Conservation (phyloP, 1,140 invertebrate species). For the Dinothrombium tinctorium region DNA sequence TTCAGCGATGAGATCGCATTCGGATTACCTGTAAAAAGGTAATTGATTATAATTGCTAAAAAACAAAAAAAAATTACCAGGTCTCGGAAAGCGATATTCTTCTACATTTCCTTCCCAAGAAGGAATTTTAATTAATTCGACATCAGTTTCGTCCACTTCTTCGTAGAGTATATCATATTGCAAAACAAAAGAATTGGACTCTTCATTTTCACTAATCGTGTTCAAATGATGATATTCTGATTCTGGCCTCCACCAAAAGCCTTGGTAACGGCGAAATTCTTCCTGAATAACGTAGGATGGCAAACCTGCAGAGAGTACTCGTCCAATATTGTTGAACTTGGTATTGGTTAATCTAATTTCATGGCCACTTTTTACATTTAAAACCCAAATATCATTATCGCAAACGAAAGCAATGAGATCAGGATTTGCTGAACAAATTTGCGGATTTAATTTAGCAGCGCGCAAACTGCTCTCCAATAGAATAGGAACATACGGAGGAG, state of each 20-base stretch:
- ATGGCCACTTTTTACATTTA: constrained; percentile 35
- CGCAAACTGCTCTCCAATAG: constrained; percentile 20
- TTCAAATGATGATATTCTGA: neutral
- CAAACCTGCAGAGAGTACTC: constrained; percentile 65
- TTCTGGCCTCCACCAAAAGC: constrained; percentile 89
- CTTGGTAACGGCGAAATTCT: constrained; percentile 83
- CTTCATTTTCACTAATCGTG: neutral
- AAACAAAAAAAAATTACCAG: constrained; percentile 28
- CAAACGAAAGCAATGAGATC: constrained; percentile 72
- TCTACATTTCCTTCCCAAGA: constrained; percentile 52
- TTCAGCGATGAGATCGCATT: constrained; percentile 12
- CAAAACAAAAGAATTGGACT: constrained; percentile 25
- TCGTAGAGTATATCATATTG: constrained; percentile 77
- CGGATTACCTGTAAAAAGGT: neutral
- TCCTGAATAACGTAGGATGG: constrained; percentile 95
- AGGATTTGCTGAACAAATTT: constrained; percentile 67
- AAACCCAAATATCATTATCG: constrained; percentile 69
- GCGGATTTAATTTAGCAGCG: constrained; percentile 54
- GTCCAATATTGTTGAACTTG: constrained; percentile 33
- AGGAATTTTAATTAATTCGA: constrained; percentile 69
- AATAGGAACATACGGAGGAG: constrained; percentile 14
- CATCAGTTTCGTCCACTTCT: constrained; percentile 80
- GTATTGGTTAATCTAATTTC: constrained; percentile 14
- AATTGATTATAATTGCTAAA: constrained; percentile 2
- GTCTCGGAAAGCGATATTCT: constrained; percentile 73